A percentile compares a stretch with the other conserved stretches of the same genome.
Evolutionary conservation across 2,797 vertebrate species (phyloP).

Genomic region (Mormyrus proboscirostris): DNA sequence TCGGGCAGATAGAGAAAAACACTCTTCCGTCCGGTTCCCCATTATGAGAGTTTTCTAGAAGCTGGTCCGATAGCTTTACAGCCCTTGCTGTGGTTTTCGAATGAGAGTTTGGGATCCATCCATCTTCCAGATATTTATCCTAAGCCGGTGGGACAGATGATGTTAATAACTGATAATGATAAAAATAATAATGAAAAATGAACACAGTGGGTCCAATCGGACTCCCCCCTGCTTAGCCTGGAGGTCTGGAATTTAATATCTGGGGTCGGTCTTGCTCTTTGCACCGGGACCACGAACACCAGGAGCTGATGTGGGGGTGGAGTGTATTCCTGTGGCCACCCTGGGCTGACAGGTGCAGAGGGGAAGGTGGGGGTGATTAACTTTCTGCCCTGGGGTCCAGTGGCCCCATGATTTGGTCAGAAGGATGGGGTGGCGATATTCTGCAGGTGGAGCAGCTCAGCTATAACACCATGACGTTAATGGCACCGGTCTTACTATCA

Average conservation of each 20-base stretch:
- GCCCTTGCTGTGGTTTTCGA: background rate
- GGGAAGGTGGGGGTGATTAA: background rate
- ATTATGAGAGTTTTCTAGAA: slow-evolving; percentile 43
- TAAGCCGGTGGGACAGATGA: background rate
- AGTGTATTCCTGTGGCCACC: background rate
- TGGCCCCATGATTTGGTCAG: background rate
- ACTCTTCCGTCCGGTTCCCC: background rate
- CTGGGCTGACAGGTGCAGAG: background rate
- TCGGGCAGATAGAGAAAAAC: slow-evolving; percentile 34
- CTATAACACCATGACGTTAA: background rate
- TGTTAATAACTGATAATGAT: background rate
- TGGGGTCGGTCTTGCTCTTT: background rate
- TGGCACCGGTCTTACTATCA: background rate
- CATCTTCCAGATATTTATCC: background rate
- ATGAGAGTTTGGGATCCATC: background rate
- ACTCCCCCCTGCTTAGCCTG: background rate
- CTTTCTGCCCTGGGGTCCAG: background rate
- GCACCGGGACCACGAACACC: background rate
- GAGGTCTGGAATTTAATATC: background rate
- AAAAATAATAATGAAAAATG: background rate
- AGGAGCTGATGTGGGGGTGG: background rate
- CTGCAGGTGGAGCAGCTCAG: background rate
- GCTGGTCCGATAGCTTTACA: slow-evolving; percentile 40
- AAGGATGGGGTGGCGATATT: background rate
- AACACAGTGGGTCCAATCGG: background rate